phyloP scores from a whole-genome alignment of 1,140 invertebrate species.

The Rhagoletis zephyria region DNA sequence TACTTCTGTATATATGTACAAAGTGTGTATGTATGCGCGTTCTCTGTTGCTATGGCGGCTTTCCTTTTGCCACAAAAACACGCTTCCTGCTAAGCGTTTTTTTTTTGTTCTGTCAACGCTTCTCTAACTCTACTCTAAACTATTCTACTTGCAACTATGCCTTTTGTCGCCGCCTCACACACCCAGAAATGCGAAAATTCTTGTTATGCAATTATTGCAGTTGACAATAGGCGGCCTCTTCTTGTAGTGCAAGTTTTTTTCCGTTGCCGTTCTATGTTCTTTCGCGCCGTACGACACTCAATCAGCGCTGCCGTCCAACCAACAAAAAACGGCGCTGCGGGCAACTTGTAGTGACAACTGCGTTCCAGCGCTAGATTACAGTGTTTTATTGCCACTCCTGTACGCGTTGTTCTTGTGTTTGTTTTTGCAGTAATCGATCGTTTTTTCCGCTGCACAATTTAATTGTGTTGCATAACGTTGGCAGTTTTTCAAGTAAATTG shows the following conservation, averaged over 20 bases:
- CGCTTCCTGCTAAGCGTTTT: neutral
- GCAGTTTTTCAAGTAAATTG: neutral
- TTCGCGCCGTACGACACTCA: neutral
- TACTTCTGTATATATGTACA: neutral
- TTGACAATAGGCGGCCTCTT: neutral
- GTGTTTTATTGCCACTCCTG: neutral
- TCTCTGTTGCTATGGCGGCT: neutral
- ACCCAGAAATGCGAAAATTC: neutral
- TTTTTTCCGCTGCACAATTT: neutral
- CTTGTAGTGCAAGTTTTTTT: neutral
- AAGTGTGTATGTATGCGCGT: neutral
- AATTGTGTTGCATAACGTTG: neutral
- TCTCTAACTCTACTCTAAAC: neutral
- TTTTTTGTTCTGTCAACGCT: neutral
- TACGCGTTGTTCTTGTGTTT: neutral
- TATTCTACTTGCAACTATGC: constrained; percentile 10
- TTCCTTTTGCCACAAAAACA: neutral
- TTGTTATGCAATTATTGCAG: constrained; percentile 2
- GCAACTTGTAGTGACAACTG: neutral
- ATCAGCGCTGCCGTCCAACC: constrained; percentile 16
- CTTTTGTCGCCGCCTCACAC: neutral
- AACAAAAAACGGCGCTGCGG: neutral
- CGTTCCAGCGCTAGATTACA: neutral
- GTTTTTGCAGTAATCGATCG: neutral
- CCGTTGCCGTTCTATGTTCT: neutral